Base-by-base conservation (phyloP, 2,888 invertebrate species). In the Caenorhabditis sp. region DNA sequence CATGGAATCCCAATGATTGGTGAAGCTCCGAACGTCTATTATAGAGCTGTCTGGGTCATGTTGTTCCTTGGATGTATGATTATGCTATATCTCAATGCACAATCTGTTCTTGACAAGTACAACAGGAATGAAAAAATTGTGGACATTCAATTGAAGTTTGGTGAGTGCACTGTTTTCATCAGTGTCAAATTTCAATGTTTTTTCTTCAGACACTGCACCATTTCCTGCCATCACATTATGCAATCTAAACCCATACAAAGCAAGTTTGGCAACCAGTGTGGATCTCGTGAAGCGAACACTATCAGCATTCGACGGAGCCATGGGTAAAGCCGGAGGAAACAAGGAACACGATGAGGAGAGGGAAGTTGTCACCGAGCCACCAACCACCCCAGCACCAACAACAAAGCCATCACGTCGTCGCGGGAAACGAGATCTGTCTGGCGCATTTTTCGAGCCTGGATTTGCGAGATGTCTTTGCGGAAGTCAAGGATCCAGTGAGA, bases 1-100 rank as follows among this genome's bases (percentile, higher is more conserved):
- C 91, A 91, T 56, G 91, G 91, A 19, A 91, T 91, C 77, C 90
- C 90, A 0, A 90, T 90, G 90, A 90, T 91, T 64, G 90, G 91
- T 22, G 89, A 91, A 76, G 91, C 91, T 2, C 90, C 90, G 6
- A 91, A 91, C 64, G 77, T 84, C 10, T 88, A 87, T 59, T 90
- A 91, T 74, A 80, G 90, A 88, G 89, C 47, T 16, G 86, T 90
- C 41, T 91, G 91, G 91, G 84, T 90, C 0, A 49, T 87, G 51
- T 68, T 91, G 2, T 91, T 90, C 47, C 72, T 89, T n/a, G 85
- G 87, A 5, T 91, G 91, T 70, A 86, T 90, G 86, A 79, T 82
- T 28, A 90, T 90, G 90, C 79, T 91, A 7, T 90, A 88, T 63
- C 74, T 90, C n/a, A 91, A 91, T 80, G 90, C 91, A 2, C 85